Evolutionary conservation across 2,797 vertebrate genomes (phyloP).

Genomic region (Alauda arvensis): DNA sequence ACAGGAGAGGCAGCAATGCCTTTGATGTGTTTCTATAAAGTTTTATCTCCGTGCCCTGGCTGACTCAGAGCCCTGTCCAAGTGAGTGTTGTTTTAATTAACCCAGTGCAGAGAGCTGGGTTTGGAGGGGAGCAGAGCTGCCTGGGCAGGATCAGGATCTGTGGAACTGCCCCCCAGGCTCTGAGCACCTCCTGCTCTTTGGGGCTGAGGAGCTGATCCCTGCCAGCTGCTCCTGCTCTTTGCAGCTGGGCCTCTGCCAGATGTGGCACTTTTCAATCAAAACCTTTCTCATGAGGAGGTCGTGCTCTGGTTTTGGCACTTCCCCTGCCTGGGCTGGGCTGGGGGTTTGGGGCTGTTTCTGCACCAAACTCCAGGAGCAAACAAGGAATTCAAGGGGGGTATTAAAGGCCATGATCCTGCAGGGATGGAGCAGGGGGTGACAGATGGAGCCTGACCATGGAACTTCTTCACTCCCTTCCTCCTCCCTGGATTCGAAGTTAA

Average conservation of each 20-base stretch:
- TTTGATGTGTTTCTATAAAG: neutral
- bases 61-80: neutral
- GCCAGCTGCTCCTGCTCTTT: rapidly evolving
- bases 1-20: neutral
- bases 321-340: neutral
- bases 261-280: rapidly evolving
- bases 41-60: neutral
- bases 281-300: rapidly evolving
- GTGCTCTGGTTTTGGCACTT: rapidly evolving
- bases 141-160: neutral
- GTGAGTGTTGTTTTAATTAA: neutral
- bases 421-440: too few species aligned
- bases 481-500: neutral
- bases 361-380: neutral
- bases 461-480: neutral
- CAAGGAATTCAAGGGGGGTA: neutral
- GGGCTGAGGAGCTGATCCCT: rapidly evolving
- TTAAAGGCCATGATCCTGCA: rapidly evolving
- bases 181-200: rapidly evolving
- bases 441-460: rapidly evolving
- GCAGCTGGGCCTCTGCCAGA: rapidly evolving
- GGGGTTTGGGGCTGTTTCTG: neutral
- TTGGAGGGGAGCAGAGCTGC: neutral
- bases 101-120: rapidly evolving
- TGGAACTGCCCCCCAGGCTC: rapidly evolving